Evolutionary conservation across 2,888 invertebrate genomes (phyloP), one percentile per base, ranked within the genome.

Genomic region (Parnassius glacialis): DNA sequence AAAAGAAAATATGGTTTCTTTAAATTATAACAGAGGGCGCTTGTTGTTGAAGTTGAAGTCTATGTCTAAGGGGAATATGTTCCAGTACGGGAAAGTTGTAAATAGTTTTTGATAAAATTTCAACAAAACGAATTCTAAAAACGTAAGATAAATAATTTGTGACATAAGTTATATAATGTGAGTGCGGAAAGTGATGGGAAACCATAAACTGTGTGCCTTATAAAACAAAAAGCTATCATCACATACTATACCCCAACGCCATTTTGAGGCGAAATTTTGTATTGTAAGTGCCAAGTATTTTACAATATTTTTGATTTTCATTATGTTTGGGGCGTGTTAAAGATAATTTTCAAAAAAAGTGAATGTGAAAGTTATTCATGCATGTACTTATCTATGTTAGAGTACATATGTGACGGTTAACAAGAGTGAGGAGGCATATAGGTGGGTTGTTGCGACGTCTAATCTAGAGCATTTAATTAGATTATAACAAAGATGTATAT

Each of bases 211-310:
- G 80, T 81, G 87, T 86, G 81, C 83, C 82, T 75, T 84, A 84
- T 84, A 84, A 90, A 90, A 89, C 90, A 88, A 90, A 91, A 91
- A 91, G 87, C 91, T 87, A 88, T 90, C 90, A 87, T 88, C 89
- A 88, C 92, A 90, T 92, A 92, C 90, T 92, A 90, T 90, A 89
- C 84, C 81, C 80, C 85, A 91, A 91, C 92, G 92, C 92, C 92
- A 92, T 92, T 92, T 92, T 92, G 92, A 92, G 90, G 92, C 92
- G 90, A 92, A 92, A 90, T 89, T 90, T 92, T 90, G 86, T 90
- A 87, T 73, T 90, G 92, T 92, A 92, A 92, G 92, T 92, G 91
- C 89, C 90, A 92, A 90, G 90, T 90, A 90, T 88, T 92, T 92
- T 82, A 89, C 88, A 87, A 90, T 91, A 90, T 85, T 87, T 87